Evolutionary conservation across 2,113 vertebrate genomes (phyloP), one percentile per base, ranked within the genome.

Genomic region (Hipposideros armiger): DNA sequence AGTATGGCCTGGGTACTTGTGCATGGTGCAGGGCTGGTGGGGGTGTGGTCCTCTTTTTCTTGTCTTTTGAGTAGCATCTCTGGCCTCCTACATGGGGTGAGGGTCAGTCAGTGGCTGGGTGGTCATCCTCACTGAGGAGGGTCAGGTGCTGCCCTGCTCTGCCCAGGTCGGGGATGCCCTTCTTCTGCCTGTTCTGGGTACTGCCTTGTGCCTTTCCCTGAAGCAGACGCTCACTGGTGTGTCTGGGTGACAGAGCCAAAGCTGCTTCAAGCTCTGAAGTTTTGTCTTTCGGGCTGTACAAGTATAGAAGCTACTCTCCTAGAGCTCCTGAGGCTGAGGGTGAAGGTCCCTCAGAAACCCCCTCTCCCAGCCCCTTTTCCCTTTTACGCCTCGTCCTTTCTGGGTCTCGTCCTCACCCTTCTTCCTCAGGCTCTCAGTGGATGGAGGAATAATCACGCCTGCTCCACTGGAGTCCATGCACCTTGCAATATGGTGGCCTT

Each of bases 11-110:
- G 56, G 56, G 30, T 32, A 16, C 66, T 87, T 72, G 42, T 11
- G 24, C 5, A 8, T 16, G 4, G 24, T 20, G 11, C n/a, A 36
- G 10, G 28, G 26, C 9, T 50, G 24, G 16, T 3, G 11, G 0
- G 15, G 40, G n/a, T 24, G 56, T 26, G 11, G 4, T 14, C 40
- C 17, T 40, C 32, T 83, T 50, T 30, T 58, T 52, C 67, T 60
- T 36, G 10, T 22, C 47, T 72, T 45, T 13, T 22, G 24, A 56
- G 28, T 42, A 24, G 67, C 11, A 14, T 80, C 22, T 82, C 64
- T 17, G 73, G 64, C 24, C 7, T 40, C 54, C 73, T 66, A 17
- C 45, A 70, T 45, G 72, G 78, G 15, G 5, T 2, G 15, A 72
- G 28, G 72, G 56, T 78, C 36, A n/a, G 86, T 10, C 8, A 6